Evolutionary conservation across 2,113 vertebrate genomes (phyloP), one percentile per base, ranked within the genome.

Genomic region (Monopterus albus): DNA sequence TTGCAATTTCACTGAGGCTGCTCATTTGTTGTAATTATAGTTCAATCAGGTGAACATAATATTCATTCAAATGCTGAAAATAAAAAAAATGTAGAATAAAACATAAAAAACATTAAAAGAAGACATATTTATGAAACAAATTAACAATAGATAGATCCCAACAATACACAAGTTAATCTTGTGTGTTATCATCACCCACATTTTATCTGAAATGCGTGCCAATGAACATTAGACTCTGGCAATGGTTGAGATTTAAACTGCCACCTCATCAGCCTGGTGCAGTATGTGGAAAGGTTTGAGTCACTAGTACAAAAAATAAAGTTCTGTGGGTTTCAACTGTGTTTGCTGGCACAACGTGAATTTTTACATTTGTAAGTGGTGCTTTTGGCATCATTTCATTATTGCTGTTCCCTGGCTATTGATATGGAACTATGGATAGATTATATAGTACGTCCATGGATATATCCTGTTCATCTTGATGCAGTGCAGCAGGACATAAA

Each of bases 241-340:
- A 60, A 29, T 38, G 43, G 52, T 28, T 45, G 20, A 62, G 23
- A 38, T 50, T 46, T 33, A 63, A 76, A 67, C 23, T 42, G 21
- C 21, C 63, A 42, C n/a, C 46, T 70, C 73, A 84, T 73, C 63
- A 76, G n/a, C 38, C 33, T 45, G 51, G 75, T 65, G 62, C 67
- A 25, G 17, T 29, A 39, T 43, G 29, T n/a, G n/a, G n/a, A n/a
- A n/a, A n/a, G n/a, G n/a, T n/a, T n/a, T n/a, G n/a, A n/a, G n/a
- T n/a, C n/a, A n/a, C n/a, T n/a, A n/a, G n/a, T n/a, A n/a, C n/a
- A n/a, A n/a, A n/a, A n/a, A n/a, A n/a, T n/a, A n/a, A n/a, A n/a
- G n/a, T n/a, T n/a, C n/a, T n/a, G n/a, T n/a, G n/a, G n/a, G n/a
- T n/a, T n/a, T n/a, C n/a, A n/a, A n/a, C n/a, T n/a, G n/a, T n/a